These are phyloP conservation scores for Tokudaia muenninki DNA, from an alignment of 2,797 vertebrate genomes.

Conservation along the genomic window DNA sequence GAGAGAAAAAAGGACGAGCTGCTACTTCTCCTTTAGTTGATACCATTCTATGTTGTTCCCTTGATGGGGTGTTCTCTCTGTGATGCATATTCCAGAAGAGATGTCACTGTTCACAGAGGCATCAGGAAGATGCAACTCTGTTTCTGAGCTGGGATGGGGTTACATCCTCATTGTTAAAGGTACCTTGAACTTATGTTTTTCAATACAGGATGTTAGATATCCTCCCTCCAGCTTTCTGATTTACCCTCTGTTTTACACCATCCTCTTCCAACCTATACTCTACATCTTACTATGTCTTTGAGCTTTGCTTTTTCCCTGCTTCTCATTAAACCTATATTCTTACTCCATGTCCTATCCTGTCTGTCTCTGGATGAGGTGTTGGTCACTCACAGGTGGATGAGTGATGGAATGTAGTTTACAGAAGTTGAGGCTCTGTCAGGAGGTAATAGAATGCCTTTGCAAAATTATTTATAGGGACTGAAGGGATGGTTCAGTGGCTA, in stretches of 20 bases:
- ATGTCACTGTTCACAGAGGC: neutral
- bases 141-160: neutral
- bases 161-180: neutral
- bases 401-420: too few species aligned
- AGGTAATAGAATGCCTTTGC: too few species aligned
- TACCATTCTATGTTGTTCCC: neutral
- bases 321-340: neutral
- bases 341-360: neutral
- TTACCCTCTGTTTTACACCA: neutral
- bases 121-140: neutral
- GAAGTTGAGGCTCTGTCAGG: too few species aligned
- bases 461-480: too few species aligned
- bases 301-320: neutral
- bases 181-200: neutral
- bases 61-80: neutral
- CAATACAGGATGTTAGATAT: constrained; percentile 18
- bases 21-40: neutral
- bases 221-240: neutral
- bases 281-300: neutral
- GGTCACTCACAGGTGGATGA: too few species aligned
- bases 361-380: too few species aligned
- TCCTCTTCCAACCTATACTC: neutral
- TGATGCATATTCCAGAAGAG: neutral
- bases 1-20: neutral
- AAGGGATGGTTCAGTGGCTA: too few species aligned